Percentiles rank a stretch among this genome's conserved stretches.
phyloP scores from a whole-genome alignment of 2,797 vertebrate genomes.

The Phalanger gymnotis region DNA sequence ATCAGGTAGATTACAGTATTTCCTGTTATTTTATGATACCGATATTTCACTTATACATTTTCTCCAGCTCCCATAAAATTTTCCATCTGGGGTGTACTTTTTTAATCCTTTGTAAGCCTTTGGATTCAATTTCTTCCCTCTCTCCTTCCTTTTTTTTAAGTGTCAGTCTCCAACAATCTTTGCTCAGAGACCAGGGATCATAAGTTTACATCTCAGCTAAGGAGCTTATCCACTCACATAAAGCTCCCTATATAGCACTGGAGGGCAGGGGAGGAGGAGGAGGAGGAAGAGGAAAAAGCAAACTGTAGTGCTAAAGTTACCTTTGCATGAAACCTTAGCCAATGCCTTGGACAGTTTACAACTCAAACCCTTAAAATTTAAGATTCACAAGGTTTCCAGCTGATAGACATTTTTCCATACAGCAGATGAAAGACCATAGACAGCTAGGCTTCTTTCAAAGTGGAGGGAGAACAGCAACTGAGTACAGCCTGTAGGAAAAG shows the following conservation, averaged over 20 bases:
- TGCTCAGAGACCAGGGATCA: constrained; percentile 68
- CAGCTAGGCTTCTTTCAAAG: constrained; percentile 28
- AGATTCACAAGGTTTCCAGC: constrained; percentile 47
- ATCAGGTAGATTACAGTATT: constrained; percentile 82
- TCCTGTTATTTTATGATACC: constrained; percentile 84
- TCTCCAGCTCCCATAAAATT: constrained; percentile 80
- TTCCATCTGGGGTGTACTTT: constrained; percentile 82
- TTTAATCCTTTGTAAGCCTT: constrained; percentile 79
- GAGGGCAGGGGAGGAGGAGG: constrained; percentile 37
- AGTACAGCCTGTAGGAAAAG: constrained; percentile 4
- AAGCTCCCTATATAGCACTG: constrained; percentile 29
- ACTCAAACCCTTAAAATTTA: constrained; percentile 75
- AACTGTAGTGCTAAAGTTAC: constrained; percentile 70
- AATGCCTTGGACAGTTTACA: constrained; percentile 49
- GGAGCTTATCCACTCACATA: constrained; percentile 62
- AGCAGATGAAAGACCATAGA: constrained; percentile 65
- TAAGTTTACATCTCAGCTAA: constrained; percentile 70
- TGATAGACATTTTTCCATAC: constrained; percentile 60
- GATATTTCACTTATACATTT: constrained; percentile 80
- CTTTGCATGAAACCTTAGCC: constrained; percentile 74
- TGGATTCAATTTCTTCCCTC: constrained; percentile 75
- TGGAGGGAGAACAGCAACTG: constrained; percentile 53
- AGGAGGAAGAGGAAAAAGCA: not conserved
- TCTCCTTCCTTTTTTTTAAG: constrained; percentile 25
- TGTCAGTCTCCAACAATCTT: constrained; percentile 66